Conservation (phyloP, 2,888 invertebrate genomes). For the Zootermopsis nevadensis region DNA sequence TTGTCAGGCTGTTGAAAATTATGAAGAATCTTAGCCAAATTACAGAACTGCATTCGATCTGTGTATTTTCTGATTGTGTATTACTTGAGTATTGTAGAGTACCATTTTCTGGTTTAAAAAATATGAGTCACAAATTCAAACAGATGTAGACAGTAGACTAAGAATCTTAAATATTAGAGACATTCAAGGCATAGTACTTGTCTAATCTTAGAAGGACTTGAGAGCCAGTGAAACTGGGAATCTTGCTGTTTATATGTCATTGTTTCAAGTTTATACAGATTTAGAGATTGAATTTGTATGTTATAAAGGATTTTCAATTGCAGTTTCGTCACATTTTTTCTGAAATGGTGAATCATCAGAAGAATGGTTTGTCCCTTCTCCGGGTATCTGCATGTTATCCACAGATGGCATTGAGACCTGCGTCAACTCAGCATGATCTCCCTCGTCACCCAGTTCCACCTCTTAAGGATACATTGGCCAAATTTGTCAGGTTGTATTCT, state of each 20-base stretch:
- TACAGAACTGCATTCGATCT: too few relatives aligned
- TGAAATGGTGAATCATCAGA: background rate
- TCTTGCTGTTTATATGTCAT: background rate
- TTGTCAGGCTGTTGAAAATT: too few relatives aligned
- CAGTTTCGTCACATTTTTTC: background rate
- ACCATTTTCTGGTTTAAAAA: too few relatives aligned
- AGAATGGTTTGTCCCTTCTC: background rate
- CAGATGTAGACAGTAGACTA: background rate
- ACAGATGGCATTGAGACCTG: background rate
- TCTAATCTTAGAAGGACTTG: background rate
- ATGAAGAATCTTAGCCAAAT: too few relatives aligned
- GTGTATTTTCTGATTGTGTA: too few relatives aligned
- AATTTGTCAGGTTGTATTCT: conserved; percentile 71
- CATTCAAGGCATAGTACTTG: background rate
- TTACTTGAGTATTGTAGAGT: too few relatives aligned
- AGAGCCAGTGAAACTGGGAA: background rate
- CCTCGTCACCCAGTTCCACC: conserved; percentile 86
- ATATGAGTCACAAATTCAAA: too few relatives aligned
- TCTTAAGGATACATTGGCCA: conserved; percentile 80
- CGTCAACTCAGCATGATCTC: conserved; percentile 38
- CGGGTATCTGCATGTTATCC: conserved; percentile 14
- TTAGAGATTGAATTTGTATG: background rate
- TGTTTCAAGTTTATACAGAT: background rate
- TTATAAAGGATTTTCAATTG: background rate
- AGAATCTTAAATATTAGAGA: background rate